Percentiles rank a stretch among this genome's conserved stretches.
Conservation (phyloP, 2,113 vertebrate genomes). For the Sylvietta virens region DNA sequence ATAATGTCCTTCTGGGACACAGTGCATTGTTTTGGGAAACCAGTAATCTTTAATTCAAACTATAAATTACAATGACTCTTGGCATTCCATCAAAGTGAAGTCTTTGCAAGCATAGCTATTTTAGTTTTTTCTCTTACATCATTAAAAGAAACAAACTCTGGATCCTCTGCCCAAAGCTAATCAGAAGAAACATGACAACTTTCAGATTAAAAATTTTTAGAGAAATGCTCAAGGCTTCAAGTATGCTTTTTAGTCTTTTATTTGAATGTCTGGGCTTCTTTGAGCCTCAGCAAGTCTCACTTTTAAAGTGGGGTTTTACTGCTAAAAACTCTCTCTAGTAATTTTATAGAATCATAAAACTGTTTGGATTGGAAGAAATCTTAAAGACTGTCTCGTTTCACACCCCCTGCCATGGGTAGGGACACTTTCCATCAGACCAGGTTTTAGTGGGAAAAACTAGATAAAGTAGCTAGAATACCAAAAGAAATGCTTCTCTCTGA, state of each 20-base stretch:
- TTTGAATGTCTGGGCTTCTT: background rate
- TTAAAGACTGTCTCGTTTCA: background rate
- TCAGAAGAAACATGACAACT: background rate
- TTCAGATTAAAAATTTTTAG: background rate
- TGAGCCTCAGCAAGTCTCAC: background rate
- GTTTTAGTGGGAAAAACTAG: background rate
- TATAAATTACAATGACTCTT: slow-evolving; percentile 30
- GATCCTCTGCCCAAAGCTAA: background rate
- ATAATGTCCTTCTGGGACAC: background rate
- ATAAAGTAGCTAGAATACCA: background rate
- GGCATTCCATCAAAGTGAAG: slow-evolving; percentile 39
- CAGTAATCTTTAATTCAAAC: slow-evolving; percentile 27
- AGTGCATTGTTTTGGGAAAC: slow-evolving; percentile 14
- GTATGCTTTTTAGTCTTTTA: background rate
- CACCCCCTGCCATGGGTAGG: background rate
- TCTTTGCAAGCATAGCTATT: background rate
- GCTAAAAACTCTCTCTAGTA: background rate
- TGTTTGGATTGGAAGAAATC: background rate
- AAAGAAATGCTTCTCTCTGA: background rate
- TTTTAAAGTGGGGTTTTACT: background rate
- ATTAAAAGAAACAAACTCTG: background rate
- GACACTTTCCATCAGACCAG: background rate
- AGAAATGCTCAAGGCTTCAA: background rate
- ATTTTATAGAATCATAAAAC: background rate
- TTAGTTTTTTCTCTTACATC: background rate